These are phyloP conservation scores for Panagrolaimus sp. DNA, from an alignment of 1,140 invertebrate species.

Conservation along the genomic window DNA sequence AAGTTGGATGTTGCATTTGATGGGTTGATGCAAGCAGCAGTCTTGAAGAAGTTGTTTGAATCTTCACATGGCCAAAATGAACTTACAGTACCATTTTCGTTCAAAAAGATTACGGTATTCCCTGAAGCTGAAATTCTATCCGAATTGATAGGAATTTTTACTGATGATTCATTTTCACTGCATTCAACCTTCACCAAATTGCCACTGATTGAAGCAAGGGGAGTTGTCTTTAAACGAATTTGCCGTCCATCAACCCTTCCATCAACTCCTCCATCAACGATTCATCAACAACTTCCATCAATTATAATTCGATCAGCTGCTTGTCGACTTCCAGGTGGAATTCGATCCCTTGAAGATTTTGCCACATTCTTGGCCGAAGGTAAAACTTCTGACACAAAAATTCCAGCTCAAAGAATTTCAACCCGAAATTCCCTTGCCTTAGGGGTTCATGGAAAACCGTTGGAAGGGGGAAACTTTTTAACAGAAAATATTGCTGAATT, in stretches of 20 bases:
- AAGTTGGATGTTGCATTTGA: neutral
- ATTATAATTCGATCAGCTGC: neutral
- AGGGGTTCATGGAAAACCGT: neutral
- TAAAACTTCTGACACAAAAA: constrained; percentile 28
- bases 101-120: neutral
- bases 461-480: constrained; percentile 42
- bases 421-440: constrained; percentile 24
- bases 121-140: neutral
- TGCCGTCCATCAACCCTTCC: neutral
- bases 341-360: neutral
- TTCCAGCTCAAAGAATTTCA: constrained; percentile 32
- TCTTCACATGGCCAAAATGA: constrained; percentile 1
- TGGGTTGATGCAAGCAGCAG: neutral
- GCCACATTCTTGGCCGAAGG: neutral
- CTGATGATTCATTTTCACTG: neutral
- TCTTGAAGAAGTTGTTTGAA: constrained; percentile 4
- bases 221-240: constrained; percentile 2
- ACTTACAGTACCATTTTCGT: neutral
- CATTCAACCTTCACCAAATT: too few relatives aligned
- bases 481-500: constrained; percentile 73
- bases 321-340: constrained; percentile 6
- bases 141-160: neutral
- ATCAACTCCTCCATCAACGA: neutral
- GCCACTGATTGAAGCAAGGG: neutral
- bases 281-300: too few relatives aligned